These are phyloP conservation scores for Camponotus fellah DNA, from an alignment of 2,888 invertebrate genomes.

Conservation along the genomic window DNA sequence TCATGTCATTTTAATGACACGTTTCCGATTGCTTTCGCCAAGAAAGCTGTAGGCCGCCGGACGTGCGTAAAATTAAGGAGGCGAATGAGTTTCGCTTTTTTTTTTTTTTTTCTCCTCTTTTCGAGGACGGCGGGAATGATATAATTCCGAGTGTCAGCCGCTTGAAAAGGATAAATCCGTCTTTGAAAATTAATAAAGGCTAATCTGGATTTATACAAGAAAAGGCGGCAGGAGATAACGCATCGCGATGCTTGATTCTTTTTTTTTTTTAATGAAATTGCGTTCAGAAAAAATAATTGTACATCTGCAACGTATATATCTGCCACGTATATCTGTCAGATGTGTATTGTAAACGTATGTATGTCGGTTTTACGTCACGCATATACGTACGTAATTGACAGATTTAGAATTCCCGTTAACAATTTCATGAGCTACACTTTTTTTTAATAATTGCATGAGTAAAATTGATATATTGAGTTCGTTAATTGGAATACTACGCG, in stretches of 20 bases:
- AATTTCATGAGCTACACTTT: slow-evolving; percentile 11
- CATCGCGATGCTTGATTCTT: neutral
- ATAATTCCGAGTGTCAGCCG: slow-evolving; percentile 5
- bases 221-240: neutral
- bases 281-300: slow-evolving; percentile 5
- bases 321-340: neutral
- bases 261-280: slow-evolving; percentile 6
- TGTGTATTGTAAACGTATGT: neutral
- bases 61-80: slow-evolving; percentile 17
- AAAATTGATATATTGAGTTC: slow-evolving; percentile 24
- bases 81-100: slow-evolving; percentile 10
- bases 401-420: slow-evolving; percentile 40
- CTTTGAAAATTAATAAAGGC: slow-evolving; percentile 37
- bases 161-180: slow-evolving; percentile 14
- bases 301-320: neutral
- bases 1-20: slow-evolving; percentile 53
- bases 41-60: slow-evolving; percentile 22
- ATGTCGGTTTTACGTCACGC: neutral
- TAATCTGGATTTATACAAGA: slow-evolving; percentile 43
- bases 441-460: slow-evolving; percentile 16
- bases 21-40: slow-evolving; percentile 46
- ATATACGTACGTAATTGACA: slow-evolving; percentile 36
- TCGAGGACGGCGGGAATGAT: neutral
- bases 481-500: slow-evolving; percentile 4
- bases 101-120: neutral